Evolutionary conservation across 2,113 vertebrate genomes (phyloP).

Genomic region (Oryctolagus cuniculus): DNA sequence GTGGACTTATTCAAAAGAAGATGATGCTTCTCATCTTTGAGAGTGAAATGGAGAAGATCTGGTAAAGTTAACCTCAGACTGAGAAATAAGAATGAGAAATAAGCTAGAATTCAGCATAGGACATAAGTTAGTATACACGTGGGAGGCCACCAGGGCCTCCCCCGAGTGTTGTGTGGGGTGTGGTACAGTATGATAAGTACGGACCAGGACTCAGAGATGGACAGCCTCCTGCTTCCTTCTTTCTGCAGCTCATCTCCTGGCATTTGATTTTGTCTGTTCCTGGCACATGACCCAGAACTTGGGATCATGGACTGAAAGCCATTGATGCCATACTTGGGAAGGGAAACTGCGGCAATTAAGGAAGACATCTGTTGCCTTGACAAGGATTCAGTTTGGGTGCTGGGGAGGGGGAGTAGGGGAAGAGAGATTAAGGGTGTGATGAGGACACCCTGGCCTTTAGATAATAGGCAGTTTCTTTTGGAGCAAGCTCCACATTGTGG

Average conservation of each 20-base stretch:
- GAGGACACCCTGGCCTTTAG: neutral
- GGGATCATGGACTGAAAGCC: neutral
- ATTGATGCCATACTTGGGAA: too few species aligned
- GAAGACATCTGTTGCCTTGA: neutral
- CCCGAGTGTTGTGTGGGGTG: accelerated
- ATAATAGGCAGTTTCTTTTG: constrained; percentile 24
- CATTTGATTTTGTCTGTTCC: neutral
- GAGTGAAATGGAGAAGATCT: neutral
- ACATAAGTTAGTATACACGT: neutral
- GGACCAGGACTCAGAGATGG: neutral
- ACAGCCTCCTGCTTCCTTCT: neutral
- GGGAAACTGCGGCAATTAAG: neutral
- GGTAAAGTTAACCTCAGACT: neutral
- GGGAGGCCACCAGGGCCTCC: neutral
- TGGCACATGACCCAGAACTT: neutral
- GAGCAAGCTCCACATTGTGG: neutral
- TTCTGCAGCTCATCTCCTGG: neutral
- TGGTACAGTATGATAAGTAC: neutral
- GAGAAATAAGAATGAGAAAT: neutral
- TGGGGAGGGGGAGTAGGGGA: neutral
- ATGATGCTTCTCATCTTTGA: neutral
- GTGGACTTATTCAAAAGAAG: neutral
- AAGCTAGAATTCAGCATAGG: neutral
- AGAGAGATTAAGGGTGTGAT: neutral
- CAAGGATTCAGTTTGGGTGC: neutral